Evolutionary conservation across 1,140 invertebrate genomes (phyloP).

Genomic region (Copidosoma floridanum): DNA sequence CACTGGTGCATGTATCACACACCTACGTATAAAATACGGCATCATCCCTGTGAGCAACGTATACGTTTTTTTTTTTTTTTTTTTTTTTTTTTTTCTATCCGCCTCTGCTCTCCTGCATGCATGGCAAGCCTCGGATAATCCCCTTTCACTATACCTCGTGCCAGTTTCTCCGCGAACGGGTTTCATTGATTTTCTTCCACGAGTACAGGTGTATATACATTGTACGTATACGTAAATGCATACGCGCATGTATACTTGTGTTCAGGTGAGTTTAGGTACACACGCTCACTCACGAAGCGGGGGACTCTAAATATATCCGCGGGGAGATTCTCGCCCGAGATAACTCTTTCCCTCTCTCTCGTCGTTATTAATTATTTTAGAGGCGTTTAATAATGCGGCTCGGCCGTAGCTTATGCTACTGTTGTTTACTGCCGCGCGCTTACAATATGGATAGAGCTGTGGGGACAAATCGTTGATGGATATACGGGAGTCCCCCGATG

Average conservation of each 20-base stretch:
- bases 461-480: too few species aligned
- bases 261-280: background rate
- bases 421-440: too few species aligned
- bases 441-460: too few species aligned
- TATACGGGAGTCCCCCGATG: too few species aligned
- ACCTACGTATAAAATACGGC: too few species aligned
- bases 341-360: background rate
- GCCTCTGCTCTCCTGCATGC: too few species aligned
- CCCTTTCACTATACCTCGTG: too few species aligned
- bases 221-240: background rate
- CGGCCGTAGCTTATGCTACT: background rate
- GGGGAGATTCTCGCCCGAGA: background rate
- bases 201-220: background rate
- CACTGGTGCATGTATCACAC: too few species aligned
- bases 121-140: too few species aligned
- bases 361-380: conserved; percentile 13
- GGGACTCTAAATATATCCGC: background rate
- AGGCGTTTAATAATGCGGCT: background rate
- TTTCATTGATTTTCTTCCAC: conserved; percentile 19
- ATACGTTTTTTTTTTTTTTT: too few species aligned
- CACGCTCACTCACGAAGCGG: background rate
- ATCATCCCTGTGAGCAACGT: too few species aligned
- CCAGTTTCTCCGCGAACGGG: conserved; percentile 5
- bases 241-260: background rate
- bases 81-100: too few species aligned